Conservation (phyloP, 35 echinoderm and acorn worm species). For the Eucidaris tribuloides region DNA sequence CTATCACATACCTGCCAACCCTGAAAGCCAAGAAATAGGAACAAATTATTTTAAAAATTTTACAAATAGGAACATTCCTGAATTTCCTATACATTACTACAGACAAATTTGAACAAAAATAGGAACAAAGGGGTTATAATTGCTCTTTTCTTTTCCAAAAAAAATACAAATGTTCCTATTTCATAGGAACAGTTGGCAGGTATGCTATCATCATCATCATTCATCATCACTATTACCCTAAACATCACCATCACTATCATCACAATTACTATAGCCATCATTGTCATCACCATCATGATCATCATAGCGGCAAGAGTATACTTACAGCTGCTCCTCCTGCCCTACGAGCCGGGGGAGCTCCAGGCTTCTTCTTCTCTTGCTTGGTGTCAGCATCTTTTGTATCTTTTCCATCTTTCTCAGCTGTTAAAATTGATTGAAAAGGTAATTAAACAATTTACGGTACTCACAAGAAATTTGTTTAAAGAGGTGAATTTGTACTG, state of each 20-base stretch:
- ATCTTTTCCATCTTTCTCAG: not conserved
- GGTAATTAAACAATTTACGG: not conserved
- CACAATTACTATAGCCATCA: not conserved
- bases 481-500: no score
- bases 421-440: not conserved
- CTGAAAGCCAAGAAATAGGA: no score
- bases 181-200: not conserved
- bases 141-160: slow-evolving; percentile 52
- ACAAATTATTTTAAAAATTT: no score
- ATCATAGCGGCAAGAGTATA: not conserved
- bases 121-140: slow-evolving; percentile 6
- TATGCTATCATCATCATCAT: no score
- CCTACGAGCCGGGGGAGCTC: not conserved
- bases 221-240: no score
- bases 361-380: slow-evolving; percentile 8
- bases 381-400: slow-evolving; percentile 12
- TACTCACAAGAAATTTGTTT: no score
- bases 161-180: not conserved
- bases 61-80: no score
- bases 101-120: no score
- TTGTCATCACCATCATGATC: not conserved
- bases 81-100: no score
- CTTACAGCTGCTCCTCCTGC: slow-evolving; percentile 7
- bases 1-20: no score
- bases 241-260: not conserved